Evolutionary conservation across 2,888 invertebrate genomes (phyloP).

Genomic region (Megaustenia siamemsis): DNA sequence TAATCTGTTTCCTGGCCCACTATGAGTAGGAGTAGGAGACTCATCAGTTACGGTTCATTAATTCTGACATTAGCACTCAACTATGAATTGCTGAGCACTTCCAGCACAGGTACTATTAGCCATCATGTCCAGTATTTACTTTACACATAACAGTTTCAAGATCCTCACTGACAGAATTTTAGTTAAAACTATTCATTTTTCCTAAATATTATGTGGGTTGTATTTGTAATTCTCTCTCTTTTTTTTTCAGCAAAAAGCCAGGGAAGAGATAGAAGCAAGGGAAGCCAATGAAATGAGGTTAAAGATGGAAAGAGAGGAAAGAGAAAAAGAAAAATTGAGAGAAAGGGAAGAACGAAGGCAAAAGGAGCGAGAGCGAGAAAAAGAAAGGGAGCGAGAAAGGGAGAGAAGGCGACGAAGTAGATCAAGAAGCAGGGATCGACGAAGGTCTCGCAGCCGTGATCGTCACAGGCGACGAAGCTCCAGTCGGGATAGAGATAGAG

Average conservation of each 20-base stretch:
- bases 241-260: slow-evolving; percentile 64
- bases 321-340: slow-evolving; percentile 82
- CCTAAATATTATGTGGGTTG: too few species aligned
- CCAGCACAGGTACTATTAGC: too few species aligned
- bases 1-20: too few species aligned
- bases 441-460: slow-evolving; percentile 65
- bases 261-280: slow-evolving; percentile 68
- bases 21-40: too few species aligned
- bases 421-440: slow-evolving; percentile 59
- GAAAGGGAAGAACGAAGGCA: slow-evolving; percentile 80
- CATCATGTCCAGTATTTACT: too few species aligned
- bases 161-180: too few species aligned
- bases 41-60: too few species aligned
- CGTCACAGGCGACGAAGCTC: slow-evolving; percentile 65
- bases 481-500: slow-evolving; percentile 63
- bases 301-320: slow-evolving; percentile 67
- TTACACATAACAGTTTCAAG: too few species aligned
- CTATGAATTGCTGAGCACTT: too few species aligned
- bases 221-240: slow-evolving; percentile 20
- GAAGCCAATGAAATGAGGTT: slow-evolving; percentile 80
- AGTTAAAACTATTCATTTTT: too few species aligned
- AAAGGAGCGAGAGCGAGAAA: slow-evolving; percentile 52
- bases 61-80: too few species aligned
- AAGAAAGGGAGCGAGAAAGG: slow-evolving; percentile 49
- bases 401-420: slow-evolving; percentile 56